Conservation (phyloP, 2,888 invertebrate species). For the Pinctada fucata region DNA sequence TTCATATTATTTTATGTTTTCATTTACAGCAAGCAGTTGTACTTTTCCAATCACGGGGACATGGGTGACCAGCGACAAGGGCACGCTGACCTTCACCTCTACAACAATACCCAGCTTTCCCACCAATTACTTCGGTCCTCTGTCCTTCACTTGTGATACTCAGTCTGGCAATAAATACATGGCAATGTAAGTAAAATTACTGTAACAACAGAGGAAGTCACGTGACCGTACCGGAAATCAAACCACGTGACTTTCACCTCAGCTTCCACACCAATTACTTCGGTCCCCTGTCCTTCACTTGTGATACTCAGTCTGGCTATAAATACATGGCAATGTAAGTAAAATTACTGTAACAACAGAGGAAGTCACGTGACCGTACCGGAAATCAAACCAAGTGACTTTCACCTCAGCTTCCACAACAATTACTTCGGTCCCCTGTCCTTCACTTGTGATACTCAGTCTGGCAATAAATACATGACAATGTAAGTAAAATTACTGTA, state of each 20-base stretch:
- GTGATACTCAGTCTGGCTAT: constrained; percentile 9
- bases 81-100: constrained; percentile 5
- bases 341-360: not conserved
- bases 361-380: not conserved
- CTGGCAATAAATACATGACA: constrained; percentile 21
- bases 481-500: not conserved
- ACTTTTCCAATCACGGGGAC: constrained; percentile 28
- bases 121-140: constrained; percentile 13
- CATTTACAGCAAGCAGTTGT: constrained; percentile 11
- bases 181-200: constrained; percentile 15
- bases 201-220: too few species aligned
- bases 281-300: constrained; percentile 10
- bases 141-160: constrained; percentile 10
- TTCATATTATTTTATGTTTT: not conserved
- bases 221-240: not conserved
- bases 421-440: constrained; percentile 4
- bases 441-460: constrained; percentile 10
- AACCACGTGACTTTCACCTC: not conserved
- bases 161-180: constrained; percentile 21
- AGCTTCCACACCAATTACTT: constrained; percentile 17
- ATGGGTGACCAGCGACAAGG: constrained; percentile 33
- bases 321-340: constrained; percentile 28
- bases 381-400: too few species aligned
- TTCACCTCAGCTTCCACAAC: not conserved
- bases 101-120: constrained; percentile 9